Evolutionary conservation across 2,113 vertebrate species (phyloP).

Genomic region (Trogon surrucura): DNA sequence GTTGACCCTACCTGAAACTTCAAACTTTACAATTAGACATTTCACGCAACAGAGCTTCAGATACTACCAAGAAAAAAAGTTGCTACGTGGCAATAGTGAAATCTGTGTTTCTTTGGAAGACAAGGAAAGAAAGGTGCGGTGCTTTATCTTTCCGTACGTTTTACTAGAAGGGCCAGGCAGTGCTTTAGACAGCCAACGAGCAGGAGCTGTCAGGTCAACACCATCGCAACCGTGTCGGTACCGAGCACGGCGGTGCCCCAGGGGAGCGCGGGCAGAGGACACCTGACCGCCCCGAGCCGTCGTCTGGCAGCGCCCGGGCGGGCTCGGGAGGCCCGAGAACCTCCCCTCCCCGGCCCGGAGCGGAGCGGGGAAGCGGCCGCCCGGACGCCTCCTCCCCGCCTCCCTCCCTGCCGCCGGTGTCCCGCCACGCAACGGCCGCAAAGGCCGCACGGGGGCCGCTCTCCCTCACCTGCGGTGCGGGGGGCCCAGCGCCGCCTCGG

Average conservation of each 20-base stretch:
- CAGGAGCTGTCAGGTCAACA: too few species aligned
- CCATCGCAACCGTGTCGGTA: too few species aligned
- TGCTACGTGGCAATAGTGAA: too few species aligned
- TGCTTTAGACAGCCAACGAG: rapidly evolving
- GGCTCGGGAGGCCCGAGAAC: too few species aligned
- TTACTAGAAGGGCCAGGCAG: rapidly evolving
- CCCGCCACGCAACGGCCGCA: background rate
- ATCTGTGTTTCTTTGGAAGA: background rate
- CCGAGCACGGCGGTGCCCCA: too few species aligned
- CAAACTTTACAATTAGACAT: background rate
- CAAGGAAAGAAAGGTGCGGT: rapidly evolving
- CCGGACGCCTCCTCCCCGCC: background rate
- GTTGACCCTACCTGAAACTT: rapidly evolving
- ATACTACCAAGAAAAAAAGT: rapidly evolving
- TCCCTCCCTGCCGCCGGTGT: too few species aligned
- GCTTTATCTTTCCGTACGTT: rapidly evolving
- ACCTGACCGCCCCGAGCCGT: too few species aligned
- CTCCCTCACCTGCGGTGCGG: background rate
- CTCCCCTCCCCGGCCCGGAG: too few species aligned
- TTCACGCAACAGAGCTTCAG: background rate
- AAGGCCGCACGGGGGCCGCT: background rate
- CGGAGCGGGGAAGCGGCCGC: too few species aligned
- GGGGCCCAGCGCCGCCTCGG: background rate
- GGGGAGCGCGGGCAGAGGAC: too few species aligned
- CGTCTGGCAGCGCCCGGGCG: too few species aligned